Conservation (phyloP, 2,113 vertebrate species). For the Asarcornis scutulata region DNA sequence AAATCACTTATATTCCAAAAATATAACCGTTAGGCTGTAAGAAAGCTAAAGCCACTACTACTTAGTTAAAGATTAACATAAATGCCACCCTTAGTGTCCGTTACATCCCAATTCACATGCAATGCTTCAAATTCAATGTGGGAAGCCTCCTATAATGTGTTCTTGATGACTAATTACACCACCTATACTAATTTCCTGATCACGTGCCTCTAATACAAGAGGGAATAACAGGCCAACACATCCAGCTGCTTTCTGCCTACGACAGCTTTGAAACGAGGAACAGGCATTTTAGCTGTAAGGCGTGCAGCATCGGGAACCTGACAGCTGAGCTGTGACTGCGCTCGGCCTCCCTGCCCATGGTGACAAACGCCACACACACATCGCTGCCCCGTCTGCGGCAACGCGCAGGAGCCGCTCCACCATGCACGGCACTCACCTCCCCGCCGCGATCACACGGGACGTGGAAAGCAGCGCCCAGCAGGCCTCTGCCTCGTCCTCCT, state of each 20-base stretch:
- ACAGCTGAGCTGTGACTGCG: background rate
- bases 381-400: fast-evolving
- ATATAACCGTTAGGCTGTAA: fast-evolving
- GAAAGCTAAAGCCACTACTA: background rate
- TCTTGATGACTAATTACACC: conserved; percentile 10
- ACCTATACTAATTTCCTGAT: background rate
- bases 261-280: background rate
- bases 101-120: background rate
- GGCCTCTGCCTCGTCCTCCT: background rate
- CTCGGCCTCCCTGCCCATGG: fast-evolving
- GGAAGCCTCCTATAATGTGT: background rate
- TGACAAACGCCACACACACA: too few species aligned
- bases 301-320: fast-evolving
- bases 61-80: background rate
- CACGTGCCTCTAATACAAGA: background rate
- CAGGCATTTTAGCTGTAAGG: background rate
- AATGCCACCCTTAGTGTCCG: background rate
- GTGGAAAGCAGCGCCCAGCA: fast-evolving
- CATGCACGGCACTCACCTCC: fast-evolving
- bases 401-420: background rate
- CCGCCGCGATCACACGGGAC: fast-evolving
- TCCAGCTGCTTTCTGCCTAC: background rate
- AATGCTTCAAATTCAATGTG: background rate
- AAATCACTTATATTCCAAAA: background rate
- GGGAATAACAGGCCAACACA: background rate